These are phyloP conservation scores for Sebastes iracundus DNA, from an alignment of 2,797 vertebrate species.

Conservation along the genomic window DNA sequence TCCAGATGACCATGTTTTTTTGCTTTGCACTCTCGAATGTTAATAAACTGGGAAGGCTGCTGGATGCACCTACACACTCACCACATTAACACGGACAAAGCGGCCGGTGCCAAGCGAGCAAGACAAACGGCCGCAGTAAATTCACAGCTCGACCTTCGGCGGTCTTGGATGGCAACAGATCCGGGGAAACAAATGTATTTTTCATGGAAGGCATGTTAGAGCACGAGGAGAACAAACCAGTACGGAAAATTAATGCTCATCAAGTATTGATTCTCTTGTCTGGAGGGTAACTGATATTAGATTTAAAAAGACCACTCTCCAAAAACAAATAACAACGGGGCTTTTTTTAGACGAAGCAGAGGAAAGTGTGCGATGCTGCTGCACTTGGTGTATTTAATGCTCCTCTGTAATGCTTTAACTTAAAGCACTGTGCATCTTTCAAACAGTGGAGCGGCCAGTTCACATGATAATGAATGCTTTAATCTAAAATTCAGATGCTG, in stretches of 20 bases:
- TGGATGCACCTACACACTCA: slow-evolving; percentile 54
- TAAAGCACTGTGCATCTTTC: slow-evolving; percentile 4
- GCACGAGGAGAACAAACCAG: slow-evolving; percentile 41
- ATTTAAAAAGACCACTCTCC: slow-evolving; percentile 43
- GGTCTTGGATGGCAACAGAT: slow-evolving; percentile 45
- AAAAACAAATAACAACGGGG: slow-evolving; percentile 9
- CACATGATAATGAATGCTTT: slow-evolving; percentile 20
- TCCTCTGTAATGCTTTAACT: background rate
- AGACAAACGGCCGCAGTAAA: slow-evolving; percentile 75
- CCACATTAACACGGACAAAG: slow-evolving; percentile 73
- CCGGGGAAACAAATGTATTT: slow-evolving; percentile 66
- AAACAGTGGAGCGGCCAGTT: background rate
- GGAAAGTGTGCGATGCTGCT: background rate
- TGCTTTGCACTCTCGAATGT: slow-evolving; percentile 38
- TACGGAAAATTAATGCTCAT: slow-evolving; percentile 58
- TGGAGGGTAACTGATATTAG: slow-evolving; percentile 28
- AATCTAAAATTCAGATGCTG: slow-evolving; percentile 25
- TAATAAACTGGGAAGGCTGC: slow-evolving; percentile 59
- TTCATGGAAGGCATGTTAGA: slow-evolving; percentile 63
- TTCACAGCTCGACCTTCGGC: slow-evolving; percentile 68
- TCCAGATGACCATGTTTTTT: slow-evolving; percentile 46
- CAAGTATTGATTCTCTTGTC: slow-evolving; percentile 62
- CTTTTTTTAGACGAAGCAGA: background rate
- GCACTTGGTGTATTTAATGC: slow-evolving; percentile 4
- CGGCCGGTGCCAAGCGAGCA: slow-evolving; percentile 50